Conservation (phyloP, 2,888 invertebrate species). For the Chrysina gloriosa region DNA sequence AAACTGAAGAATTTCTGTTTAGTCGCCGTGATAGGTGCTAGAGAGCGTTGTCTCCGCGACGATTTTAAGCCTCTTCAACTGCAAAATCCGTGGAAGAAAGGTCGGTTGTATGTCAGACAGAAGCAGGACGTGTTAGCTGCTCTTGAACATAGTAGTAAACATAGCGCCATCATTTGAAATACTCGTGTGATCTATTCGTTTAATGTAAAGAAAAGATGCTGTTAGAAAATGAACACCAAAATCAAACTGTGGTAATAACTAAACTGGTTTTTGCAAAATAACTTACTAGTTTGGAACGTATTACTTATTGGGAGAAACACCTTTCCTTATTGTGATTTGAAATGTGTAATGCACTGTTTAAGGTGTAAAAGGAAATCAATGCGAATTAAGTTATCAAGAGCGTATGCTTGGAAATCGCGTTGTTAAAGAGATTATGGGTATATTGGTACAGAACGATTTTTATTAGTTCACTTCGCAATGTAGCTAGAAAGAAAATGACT, state of each 20-base stretch:
- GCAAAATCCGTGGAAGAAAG: slow-evolving; percentile 96
- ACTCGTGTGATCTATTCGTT: slow-evolving; percentile 16
- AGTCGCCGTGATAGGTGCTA: slow-evolving; percentile 94
- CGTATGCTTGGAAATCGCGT: no score
- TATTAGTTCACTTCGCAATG: no score
- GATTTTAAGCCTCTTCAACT: slow-evolving; percentile 94
- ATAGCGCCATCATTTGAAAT: slow-evolving; percentile 73
- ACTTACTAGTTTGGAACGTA: slow-evolving; percentile 1
- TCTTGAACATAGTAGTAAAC: slow-evolving; percentile 87
- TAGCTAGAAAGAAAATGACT: no score
- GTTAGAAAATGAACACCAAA: slow-evolving; percentile 34
- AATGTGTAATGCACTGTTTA: no score
- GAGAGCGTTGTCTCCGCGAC: slow-evolving; percentile 92
- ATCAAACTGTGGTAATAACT: slow-evolving; percentile 11
- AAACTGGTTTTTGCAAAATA: background rate
- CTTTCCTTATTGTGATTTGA: no score
- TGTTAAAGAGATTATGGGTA: no score
- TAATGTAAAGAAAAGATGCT: slow-evolving; percentile 7
- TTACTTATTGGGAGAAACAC: no score
- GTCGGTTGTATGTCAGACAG: slow-evolving; percentile 90
- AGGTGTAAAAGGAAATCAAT: no score
- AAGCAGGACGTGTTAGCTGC: slow-evolving; percentile 91
- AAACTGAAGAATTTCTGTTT: slow-evolving; percentile 91
- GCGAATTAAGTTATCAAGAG: no score
- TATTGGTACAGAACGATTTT: no score